Evolutionary conservation across 2,888 invertebrate species (phyloP).

Genomic region (Eulithis testata): DNA sequence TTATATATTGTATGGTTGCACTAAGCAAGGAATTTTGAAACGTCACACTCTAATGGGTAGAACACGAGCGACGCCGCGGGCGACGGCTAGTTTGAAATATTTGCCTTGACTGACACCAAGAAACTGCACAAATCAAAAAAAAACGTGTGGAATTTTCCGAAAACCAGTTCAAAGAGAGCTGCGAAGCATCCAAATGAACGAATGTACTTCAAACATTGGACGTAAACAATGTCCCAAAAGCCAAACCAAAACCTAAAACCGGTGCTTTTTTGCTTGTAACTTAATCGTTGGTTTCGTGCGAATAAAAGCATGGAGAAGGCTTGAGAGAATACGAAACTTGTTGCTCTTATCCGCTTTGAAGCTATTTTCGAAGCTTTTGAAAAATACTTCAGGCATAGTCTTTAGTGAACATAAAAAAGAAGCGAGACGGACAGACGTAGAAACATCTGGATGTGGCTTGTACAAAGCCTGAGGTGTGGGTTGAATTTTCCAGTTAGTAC

Average conservation of each 20-base stretch:
- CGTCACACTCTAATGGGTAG: no score
- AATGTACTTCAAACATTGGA: conserved; percentile 9
- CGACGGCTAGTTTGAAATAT: no score
- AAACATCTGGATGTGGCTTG: no score
- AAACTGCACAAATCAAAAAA: not conserved
- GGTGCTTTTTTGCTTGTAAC: conserved; percentile 6
- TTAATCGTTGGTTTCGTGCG: conserved; percentile 18
- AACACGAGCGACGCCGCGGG: no score
- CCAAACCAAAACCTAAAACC: conserved; percentile 1
- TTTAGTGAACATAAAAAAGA: no score
- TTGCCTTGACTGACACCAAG: no score
- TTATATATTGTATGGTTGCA: no score
- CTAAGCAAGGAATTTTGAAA: no score
- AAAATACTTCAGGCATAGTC: not conserved
- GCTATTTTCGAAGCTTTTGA: conserved; percentile 1
- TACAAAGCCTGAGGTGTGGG: no score
- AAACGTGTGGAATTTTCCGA: not conserved
- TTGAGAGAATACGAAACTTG: conserved; percentile 14
- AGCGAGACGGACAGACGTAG: no score
- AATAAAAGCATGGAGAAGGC: conserved; percentile 5
- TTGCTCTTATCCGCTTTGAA: conserved; percentile 3
- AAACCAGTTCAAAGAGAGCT: conserved; percentile 1
- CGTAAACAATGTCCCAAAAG: conserved; percentile 8
- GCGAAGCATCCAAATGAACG: not conserved
- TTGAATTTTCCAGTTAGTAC: no score